Conservation (phyloP, 2,888 invertebrate genomes). For the Pedicia rivosa region DNA sequence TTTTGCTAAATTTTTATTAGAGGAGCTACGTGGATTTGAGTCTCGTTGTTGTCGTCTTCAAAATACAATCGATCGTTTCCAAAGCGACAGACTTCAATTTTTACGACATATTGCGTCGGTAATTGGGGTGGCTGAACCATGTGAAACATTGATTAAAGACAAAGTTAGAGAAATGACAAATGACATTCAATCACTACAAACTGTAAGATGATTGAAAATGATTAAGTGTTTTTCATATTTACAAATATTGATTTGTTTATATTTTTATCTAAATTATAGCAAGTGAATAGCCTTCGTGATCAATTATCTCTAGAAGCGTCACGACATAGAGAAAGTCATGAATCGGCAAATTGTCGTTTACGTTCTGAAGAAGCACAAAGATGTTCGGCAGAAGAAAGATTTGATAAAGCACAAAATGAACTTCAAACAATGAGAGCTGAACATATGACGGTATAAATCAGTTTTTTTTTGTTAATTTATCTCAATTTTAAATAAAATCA, state of each 20-base stretch:
- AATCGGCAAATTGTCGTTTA: constrained; percentile 48
- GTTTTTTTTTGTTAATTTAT: neutral
- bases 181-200: constrained; percentile 60
- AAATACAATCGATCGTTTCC: constrained; percentile 26
- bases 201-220: constrained; percentile 35
- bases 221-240: neutral
- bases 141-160: constrained; percentile 64
- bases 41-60: constrained; percentile 30
- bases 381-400: constrained; percentile 50
- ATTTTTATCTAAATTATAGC: constrained; percentile 32
- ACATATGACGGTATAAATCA: constrained; percentile 18
- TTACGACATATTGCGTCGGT: constrained; percentile 23
- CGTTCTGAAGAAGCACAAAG: constrained; percentile 48
- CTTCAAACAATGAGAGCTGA: constrained; percentile 41
- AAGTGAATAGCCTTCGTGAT: constrained; percentile 59
- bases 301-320: constrained; percentile 56
- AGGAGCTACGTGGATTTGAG: constrained; percentile 29
- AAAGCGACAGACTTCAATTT: constrained; percentile 28
- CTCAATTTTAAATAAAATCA: neutral
- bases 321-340: constrained; percentile 36
- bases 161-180: constrained; percentile 57
- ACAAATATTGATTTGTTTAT: neutral
- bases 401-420: constrained; percentile 68
- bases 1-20: no score
- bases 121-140: constrained; percentile 55